phyloP scores from a whole-genome alignment of 2,113 vertebrate species.

The Scartelaos histophorus region DNA sequence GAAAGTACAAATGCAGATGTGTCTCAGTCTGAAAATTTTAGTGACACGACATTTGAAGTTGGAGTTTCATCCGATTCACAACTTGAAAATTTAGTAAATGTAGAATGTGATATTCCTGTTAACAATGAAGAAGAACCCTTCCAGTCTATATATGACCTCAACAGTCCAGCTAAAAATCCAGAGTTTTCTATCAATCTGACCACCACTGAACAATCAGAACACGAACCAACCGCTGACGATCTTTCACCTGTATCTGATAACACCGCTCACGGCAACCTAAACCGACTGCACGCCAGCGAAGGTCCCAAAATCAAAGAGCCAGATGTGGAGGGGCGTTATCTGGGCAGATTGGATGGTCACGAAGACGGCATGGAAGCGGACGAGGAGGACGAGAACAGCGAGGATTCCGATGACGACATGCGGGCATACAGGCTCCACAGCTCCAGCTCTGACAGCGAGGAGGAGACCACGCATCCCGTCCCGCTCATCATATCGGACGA shows the following conservation, averaged over 20 bases:
- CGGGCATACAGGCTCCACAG: conserved; percentile 86
- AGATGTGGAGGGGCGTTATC: conserved; percentile 90
- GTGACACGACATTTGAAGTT: conserved; percentile 11
- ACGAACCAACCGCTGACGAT: conserved; percentile 5
- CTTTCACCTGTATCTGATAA: conserved; percentile 31
- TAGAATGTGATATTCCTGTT: conserved; percentile 29
- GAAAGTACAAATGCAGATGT: conserved; percentile 19
- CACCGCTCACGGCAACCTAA: conserved; percentile 70
- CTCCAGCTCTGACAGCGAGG: conserved; percentile 92
- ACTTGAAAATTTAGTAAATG: conserved; percentile 10
- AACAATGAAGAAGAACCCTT: conserved; percentile 21
- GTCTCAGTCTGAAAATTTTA: conserved; percentile 17
- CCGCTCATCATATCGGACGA: conserved; percentile 85
- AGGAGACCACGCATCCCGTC: conserved; percentile 77
- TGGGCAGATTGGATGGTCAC: conserved; percentile 79
- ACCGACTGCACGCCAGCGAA: conserved; percentile 74
- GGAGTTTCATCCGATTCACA: neutral
- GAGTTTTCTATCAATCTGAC: conserved; percentile 15
- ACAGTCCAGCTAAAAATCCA: conserved; percentile 16
- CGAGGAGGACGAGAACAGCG: conserved; percentile 97
- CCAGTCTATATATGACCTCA: conserved; percentile 11
- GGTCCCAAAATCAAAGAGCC: conserved; percentile 88
- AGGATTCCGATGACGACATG: conserved; percentile 91
- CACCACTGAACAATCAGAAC: neutral
- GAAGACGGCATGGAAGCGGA: conserved; percentile 85